Percentiles rank a stretch among this genome's conserved stretches.
These are phyloP conservation scores for Rhopalosiphum maidis DNA, from an alignment of 1,140 invertebrate species.

Conservation along the genomic window DNA sequence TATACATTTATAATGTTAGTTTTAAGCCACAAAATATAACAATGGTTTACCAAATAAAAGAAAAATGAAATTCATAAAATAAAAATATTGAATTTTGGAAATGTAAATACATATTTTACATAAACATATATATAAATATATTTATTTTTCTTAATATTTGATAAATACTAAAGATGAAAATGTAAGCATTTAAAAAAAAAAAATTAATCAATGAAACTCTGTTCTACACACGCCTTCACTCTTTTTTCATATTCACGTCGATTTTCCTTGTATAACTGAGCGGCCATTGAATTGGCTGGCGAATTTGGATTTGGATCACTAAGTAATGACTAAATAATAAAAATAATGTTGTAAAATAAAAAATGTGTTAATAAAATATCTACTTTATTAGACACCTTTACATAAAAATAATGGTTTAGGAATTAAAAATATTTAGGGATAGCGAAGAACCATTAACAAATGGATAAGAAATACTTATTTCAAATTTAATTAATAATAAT, in stretches of 20 bases:
- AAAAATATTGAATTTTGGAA: slow-evolving; percentile 47
- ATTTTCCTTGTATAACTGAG: slow-evolving; percentile 95
- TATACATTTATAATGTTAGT: slow-evolving; percentile 49
- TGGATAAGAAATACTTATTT: too few species aligned
- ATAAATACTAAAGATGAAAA: slow-evolving; percentile 48
- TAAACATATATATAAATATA: slow-evolving; percentile 33
- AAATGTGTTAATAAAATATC: background rate
- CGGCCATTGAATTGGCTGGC: slow-evolving; percentile 94
- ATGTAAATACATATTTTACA: slow-evolving; percentile 43
- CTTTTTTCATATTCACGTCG: slow-evolving; percentile 94
- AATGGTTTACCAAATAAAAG: slow-evolving; percentile 44
- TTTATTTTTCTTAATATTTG: slow-evolving; percentile 37
- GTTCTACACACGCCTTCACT: slow-evolving; percentile 95
- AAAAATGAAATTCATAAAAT: slow-evolving; percentile 35
- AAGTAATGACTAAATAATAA: slow-evolving; percentile 77
- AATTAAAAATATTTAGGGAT: background rate
- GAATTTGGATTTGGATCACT: slow-evolving; percentile 97
- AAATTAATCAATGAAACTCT: slow-evolving; percentile 89
- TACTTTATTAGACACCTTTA: background rate
- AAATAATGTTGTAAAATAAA: background rate
- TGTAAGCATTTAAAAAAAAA: background rate
- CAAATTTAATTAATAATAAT: too few species aligned
- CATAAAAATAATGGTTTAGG: background rate
- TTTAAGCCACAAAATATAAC: slow-evolving; percentile 53
- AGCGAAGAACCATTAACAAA: background rate